Base-by-base conservation (phyloP, 2,797 vertebrate genomes). In the Eleutherodactylus coqui region DNA sequence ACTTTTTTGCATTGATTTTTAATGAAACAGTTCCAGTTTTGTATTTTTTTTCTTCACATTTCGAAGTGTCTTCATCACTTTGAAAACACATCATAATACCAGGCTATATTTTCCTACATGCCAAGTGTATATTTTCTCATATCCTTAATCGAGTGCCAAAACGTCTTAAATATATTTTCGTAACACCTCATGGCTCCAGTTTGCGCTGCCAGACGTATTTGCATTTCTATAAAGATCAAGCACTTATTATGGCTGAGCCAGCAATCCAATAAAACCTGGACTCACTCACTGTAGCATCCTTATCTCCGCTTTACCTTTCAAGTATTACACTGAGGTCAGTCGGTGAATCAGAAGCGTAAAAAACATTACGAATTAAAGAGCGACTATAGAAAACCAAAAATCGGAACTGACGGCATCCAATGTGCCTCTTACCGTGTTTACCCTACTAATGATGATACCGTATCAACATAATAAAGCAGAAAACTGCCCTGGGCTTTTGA, bases 161-260 rank as follows among this genome's bases (percentile, higher is more conserved):
- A 49, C 79, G 9, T 81, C 60, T 67, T 80, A 49, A 24, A 69
- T 58, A 81, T 67, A 81, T 81, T 81, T 51, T 29, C 13, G 41
- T 32, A 69, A 69, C 79, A 81, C 79, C 79, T 69, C 60, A 13
- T 51, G 62, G 43, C 60, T 67, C 29, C 41, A 2, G 62, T 49
- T 49, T 69, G 27, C 19, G 27, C 51, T 81, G 60, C 79, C 60
- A 81, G 60, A 81, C 16, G 27, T 19, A 67, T 81, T 36, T 69
- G 60, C 43, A 79, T 81, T 81, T 81, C n/a, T 45, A 81, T 81
- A 67, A 81, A 67, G 60, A 81, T 81, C 36, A 69, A 81, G 64
- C 55, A 47, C 60, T 67, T 58, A 19, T 32, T 58, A 64, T 32
- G 60, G 60, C 79, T 81, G 58, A 69, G 79, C 79, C 60, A 69